These are phyloP conservation scores for Hydrotaea cyrtoneurina DNA, from an alignment of 2,888 invertebrate species.

Conservation along the genomic window DNA sequence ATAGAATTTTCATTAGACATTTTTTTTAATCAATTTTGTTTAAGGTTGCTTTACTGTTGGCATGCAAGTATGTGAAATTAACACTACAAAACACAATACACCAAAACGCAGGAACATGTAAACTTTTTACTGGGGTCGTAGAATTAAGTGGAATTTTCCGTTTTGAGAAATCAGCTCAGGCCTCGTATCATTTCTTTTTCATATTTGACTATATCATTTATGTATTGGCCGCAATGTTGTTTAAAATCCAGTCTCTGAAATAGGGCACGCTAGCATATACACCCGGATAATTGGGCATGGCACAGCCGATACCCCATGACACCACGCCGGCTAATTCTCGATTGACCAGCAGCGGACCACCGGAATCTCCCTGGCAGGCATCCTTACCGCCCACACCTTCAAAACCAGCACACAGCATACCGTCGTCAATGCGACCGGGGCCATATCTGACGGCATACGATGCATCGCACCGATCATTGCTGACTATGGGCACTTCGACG, in stretches of 20 bases:
- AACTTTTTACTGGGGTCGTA: too few species aligned
- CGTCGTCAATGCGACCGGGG: constrained; percentile 67
- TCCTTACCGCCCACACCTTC: constrained; percentile 73
- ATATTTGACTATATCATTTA: constrained; percentile 53
- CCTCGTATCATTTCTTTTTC: too few species aligned
- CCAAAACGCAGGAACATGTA: too few species aligned
- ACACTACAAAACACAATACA: too few species aligned
- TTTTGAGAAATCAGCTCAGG: too few species aligned
- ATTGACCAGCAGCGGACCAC: constrained; percentile 74
- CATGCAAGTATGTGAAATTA: too few species aligned
- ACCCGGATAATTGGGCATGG: constrained; percentile 73
- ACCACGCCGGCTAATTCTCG: constrained; percentile 74
- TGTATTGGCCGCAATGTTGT: constrained; percentile 56
- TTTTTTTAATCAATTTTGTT: too few species aligned
- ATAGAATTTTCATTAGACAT: too few species aligned
- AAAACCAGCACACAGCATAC: constrained; percentile 75
- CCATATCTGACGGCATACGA: constrained; percentile 67
- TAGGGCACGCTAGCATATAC: constrained; percentile 74
- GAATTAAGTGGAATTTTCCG: too few species aligned
- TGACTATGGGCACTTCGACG: constrained; percentile 73
- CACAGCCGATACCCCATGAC: constrained; percentile 76
- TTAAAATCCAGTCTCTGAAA: constrained; percentile 70
- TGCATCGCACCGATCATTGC: constrained; percentile 69
- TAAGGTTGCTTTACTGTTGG: too few species aligned
- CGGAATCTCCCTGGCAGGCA: constrained; percentile 75